phyloP scores from a whole-genome alignment of 1,140 invertebrate species.

The Drosophila repletoides region DNA sequence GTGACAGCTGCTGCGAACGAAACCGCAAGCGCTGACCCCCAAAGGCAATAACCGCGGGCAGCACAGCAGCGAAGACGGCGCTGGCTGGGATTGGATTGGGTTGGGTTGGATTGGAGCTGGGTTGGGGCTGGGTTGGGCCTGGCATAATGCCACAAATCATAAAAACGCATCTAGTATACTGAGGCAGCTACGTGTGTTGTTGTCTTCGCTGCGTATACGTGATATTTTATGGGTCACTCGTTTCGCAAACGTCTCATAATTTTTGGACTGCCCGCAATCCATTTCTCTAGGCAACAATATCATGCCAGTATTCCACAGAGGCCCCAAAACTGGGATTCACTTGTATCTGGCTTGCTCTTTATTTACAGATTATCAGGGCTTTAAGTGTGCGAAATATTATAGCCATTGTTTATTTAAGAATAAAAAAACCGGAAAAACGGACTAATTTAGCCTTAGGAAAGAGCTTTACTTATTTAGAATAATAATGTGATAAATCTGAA shows the following conservation, averaged over 20 bases:
- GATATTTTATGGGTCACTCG: slow-evolving; percentile 80
- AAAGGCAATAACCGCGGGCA: slow-evolving; percentile 42
- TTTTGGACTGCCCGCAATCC: slow-evolving; percentile 17
- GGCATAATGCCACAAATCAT: slow-evolving; percentile 74
- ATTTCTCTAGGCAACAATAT: slow-evolving; percentile 33
- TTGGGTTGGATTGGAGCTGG: slow-evolving; percentile 48
- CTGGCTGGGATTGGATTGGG: neutral
- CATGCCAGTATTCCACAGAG: too few relatives aligned
- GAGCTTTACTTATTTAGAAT: too few relatives aligned
- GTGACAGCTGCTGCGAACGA: slow-evolving; percentile 58
- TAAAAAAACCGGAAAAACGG: too few relatives aligned
- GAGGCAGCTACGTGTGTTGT: slow-evolving; percentile 27
- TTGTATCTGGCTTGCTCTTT: slow-evolving; percentile 58
- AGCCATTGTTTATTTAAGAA: slow-evolving; percentile 47
- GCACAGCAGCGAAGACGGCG: neutral
- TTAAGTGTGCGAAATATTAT: slow-evolving; percentile 25
- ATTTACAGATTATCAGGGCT: slow-evolving; percentile 58
- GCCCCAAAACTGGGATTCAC: slow-evolving; percentile 45
- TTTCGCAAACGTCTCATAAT: slow-evolving; percentile 45
- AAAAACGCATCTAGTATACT: slow-evolving; percentile 60
- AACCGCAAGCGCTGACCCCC: slow-evolving; percentile 18
- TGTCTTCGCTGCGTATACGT: slow-evolving; percentile 66
- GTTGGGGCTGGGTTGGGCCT: slow-evolving; percentile 38
- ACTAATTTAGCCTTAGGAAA: too few relatives aligned
- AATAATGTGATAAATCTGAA: too few relatives aligned